Evolutionary conservation across 2,113 vertebrate species (phyloP).

Genomic region (Anolis sagrei): DNA sequence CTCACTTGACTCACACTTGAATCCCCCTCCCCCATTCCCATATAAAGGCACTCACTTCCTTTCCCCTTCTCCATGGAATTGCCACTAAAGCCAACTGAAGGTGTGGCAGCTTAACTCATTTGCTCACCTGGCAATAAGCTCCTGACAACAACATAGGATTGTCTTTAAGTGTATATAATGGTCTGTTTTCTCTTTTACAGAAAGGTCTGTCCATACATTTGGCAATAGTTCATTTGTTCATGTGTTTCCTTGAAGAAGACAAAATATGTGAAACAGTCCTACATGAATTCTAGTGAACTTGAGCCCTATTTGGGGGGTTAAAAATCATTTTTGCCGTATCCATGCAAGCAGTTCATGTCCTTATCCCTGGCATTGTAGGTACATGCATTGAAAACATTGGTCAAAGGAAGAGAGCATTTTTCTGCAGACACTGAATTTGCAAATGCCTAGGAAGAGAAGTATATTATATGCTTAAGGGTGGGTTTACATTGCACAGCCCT

Average conservation of each 20-base stretch:
- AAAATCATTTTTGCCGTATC: no score
- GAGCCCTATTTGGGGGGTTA: no score
- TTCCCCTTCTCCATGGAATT: no score
- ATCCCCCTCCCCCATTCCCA: no score
- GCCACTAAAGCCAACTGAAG: no score
- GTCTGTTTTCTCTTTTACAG: background rate
- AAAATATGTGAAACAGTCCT: background rate
- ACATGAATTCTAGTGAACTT: background rate
- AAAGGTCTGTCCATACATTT: background rate
- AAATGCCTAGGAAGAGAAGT: background rate
- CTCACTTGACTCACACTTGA: no score
- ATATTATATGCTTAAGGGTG: no score
- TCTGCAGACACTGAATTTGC: background rate
- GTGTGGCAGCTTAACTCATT: no score
- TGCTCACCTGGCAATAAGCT: no score
- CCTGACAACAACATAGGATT: no score
- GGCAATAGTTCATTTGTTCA: background rate
- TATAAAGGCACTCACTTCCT: no score
- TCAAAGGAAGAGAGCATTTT: background rate
- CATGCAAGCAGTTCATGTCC: no score
- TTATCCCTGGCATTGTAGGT: background rate
- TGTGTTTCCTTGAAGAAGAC: background rate
- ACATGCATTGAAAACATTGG: background rate
- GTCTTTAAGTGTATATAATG: background rate
- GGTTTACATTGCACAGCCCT: background rate